Evolutionary conservation across 2,797 vertebrate genomes (phyloP).

Genomic region (Jordanella pulchra): DNA sequence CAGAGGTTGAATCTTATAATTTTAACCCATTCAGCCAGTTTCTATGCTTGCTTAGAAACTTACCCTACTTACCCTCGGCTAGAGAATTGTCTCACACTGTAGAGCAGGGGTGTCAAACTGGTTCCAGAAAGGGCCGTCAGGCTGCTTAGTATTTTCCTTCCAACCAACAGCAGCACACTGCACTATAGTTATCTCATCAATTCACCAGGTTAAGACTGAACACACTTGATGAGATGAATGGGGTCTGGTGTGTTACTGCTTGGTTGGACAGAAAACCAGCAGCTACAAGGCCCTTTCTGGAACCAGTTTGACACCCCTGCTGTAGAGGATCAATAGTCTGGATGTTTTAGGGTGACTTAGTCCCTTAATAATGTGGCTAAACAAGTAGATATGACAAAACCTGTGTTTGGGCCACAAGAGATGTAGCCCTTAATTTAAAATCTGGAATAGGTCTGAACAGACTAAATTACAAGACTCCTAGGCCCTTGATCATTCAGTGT

Average conservation of each 20-base stretch:
- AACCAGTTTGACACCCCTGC: too few relatives aligned
- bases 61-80: slow-evolving; percentile 18
- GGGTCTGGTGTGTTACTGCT: too few relatives aligned
- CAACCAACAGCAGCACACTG: too few relatives aligned
- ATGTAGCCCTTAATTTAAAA: slow-evolving; percentile 65
- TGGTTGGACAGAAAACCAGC: too few relatives aligned
- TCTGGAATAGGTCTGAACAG: slow-evolving; percentile 62
- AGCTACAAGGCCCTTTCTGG: too few relatives aligned
- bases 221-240: too few relatives aligned
- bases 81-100: slow-evolving; percentile 14
- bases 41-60: slow-evolving; percentile 8
- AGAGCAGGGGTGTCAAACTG: too few relatives aligned
- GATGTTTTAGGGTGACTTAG: slow-evolving; percentile 35
- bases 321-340: slow-evolving; percentile 28
- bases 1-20: slow-evolving; percentile 44
- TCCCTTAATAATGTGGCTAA: slow-evolving; percentile 54
- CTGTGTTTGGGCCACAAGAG: slow-evolving; percentile 50
- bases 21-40: slow-evolving; percentile 34
- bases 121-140: too few relatives aligned
- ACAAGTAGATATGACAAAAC: slow-evolving; percentile 52
- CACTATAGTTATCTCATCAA: too few relatives aligned
- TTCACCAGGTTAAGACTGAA: too few relatives aligned
- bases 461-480: slow-evolving; percentile 43
- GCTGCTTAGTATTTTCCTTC: too few relatives aligned
- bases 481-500: slow-evolving; percentile 59